phyloP scores from a whole-genome alignment of 2,888 invertebrate species.

The Teleiodes luculella region DNA sequence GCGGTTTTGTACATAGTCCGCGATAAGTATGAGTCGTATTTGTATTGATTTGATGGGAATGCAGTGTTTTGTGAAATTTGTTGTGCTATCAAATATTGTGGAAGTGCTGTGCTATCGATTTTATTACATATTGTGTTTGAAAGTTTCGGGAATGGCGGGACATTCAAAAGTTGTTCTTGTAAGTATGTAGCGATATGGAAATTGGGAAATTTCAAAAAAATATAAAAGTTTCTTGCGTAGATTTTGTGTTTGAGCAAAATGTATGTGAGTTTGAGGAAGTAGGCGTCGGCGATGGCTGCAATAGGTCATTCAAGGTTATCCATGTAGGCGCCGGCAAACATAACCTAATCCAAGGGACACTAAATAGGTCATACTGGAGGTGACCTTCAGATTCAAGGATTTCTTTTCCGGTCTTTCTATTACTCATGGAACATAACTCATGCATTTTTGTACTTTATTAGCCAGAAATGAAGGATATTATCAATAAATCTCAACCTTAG shows the following conservation, averaged over 20 bases:
- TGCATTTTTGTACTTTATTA: too few relatives aligned
- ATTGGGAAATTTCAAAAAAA: background rate
- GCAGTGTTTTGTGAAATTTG: constrained; percentile 38
- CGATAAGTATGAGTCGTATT: constrained; percentile 46
- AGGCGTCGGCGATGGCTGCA: constrained; percentile 23
- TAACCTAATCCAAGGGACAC: constrained; percentile 52
- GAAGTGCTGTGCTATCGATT: constrained; percentile 20
- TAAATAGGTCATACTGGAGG: constrained; percentile 63
- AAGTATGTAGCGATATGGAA: constrained; percentile 29
- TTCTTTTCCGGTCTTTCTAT: too few relatives aligned
- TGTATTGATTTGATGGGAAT: constrained; percentile 34
- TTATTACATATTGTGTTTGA: constrained; percentile 25
- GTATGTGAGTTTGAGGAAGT: constrained; percentile 13
- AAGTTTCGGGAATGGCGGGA: constrained; percentile 49
- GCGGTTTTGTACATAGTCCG: constrained; percentile 66
- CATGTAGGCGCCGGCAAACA: constrained; percentile 60
- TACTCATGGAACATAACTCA: too few relatives aligned
- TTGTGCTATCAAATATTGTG: constrained; percentile 22
- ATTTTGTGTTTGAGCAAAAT: background rate
- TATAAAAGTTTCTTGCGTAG: background rate
- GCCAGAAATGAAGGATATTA: too few relatives aligned
- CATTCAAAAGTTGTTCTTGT: constrained; percentile 43
- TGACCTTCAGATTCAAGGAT: too few relatives aligned
- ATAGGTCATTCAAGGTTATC: constrained; percentile 77
- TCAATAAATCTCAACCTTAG: too few relatives aligned